Evolutionary conservation across 1,140 invertebrate species (phyloP), one percentile per base, ranked within the genome.

Genomic region (Heterodera carotae): DNA sequence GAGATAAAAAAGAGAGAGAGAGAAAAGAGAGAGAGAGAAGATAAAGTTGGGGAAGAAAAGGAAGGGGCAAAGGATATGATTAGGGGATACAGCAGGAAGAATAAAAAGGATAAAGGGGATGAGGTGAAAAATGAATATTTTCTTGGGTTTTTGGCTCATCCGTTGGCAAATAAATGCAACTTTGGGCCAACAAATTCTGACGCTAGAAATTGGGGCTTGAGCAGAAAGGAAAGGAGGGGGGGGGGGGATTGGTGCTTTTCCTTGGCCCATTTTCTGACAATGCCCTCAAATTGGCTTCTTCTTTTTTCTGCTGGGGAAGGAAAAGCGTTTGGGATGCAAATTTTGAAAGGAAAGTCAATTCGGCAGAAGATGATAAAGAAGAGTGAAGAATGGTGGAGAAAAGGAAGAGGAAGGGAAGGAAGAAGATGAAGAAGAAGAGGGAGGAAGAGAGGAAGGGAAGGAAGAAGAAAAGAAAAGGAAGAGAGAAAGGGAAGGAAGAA

Each of bases 261-360:
- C 59, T 62, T 8, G 59, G 59, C 29, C 59, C 59, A 62, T 29
- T 62, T 22, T 6, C 6, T n/a, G 2, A 62, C 59, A 62, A 62
- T 62, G 59, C n/a, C 18, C 59, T 8, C 59, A 62, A 62, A 62
- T 62, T 62, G 59, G 59, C 39, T 39, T 39, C 6, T n/a, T n/a
- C n/a, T n/a, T n/a, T n/a, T n/a, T n/a, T n/a, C n/a, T n/a, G n/a
- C 6, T 6, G 12, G 39, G 39, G 39, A 6, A 39, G 6, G 1
- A 12, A 12, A 39, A 39, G 39, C 1, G 39, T 39, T 39, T 39
- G 39, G 2, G 12, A 39, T 39, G 39, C 39, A 39, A 39, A 39
- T 39, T 39, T 39, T 39, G 2, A 39, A 12, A 39, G 12, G 39
- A 39, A 39, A 39, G 39, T 39, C 39, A 39, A 39, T 39, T 12